Evolutionary conservation across 2,797 vertebrate species (phyloP).

Genomic region (Melanotaenia maccullochi): DNA sequence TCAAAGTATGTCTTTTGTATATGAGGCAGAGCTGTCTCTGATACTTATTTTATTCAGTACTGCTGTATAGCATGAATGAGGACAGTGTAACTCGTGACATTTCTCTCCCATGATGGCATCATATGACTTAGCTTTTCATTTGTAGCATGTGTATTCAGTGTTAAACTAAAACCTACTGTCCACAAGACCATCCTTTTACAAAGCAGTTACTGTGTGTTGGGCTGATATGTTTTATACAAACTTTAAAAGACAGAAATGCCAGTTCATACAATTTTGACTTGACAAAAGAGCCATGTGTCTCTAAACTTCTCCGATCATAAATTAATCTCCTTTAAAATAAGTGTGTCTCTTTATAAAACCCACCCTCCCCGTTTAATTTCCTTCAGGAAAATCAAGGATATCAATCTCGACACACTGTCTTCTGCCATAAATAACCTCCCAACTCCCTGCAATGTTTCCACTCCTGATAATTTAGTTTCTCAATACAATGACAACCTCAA

Average conservation of each 20-base stretch:
- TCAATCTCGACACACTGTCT: too few relatives aligned
- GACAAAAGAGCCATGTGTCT: too few relatives aligned
- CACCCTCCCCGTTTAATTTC: too few relatives aligned
- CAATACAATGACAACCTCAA: too few relatives aligned
- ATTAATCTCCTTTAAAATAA: too few relatives aligned
- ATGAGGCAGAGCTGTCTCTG: not conserved
- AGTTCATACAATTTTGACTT: not conserved
- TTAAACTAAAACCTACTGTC: not conserved
- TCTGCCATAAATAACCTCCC: too few relatives aligned
- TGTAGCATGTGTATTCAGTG: not conserved
- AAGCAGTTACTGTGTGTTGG: not conserved
- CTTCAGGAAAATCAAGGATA: too few relatives aligned
- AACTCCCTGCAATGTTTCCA: too few relatives aligned
- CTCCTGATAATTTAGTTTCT: too few relatives aligned
- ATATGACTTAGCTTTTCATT: slow-evolving; percentile 14
- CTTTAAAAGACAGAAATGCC: not conserved
- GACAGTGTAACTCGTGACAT: slow-evolving; percentile 8
- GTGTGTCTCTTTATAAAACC: too few relatives aligned
- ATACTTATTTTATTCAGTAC: not conserved
- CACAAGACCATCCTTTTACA: not conserved
- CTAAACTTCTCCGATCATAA: too few relatives aligned
- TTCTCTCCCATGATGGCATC: slow-evolving; percentile 12
- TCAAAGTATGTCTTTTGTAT: slow-evolving; percentile 6
- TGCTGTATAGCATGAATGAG: slow-evolving; percentile 6
- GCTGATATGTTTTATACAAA: not conserved